Evolutionary conservation across 2,113 vertebrate genomes (phyloP).

Genomic region (western clawed frog (Xenopus tropicalis)): DNA sequence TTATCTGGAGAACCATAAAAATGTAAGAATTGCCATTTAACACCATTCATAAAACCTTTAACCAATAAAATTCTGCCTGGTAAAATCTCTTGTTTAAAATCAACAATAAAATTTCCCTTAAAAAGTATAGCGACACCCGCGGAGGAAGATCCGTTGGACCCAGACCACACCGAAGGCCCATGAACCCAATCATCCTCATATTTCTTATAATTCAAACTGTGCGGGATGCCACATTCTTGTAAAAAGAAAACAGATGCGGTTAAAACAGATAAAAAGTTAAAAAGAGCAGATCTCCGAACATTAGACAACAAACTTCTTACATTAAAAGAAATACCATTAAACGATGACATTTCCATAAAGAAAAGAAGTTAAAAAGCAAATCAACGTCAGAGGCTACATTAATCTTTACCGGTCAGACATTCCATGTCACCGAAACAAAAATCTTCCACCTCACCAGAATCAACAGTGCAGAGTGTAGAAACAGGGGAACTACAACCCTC

Average conservation of each 20-base stretch:
- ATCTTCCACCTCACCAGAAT: too few relatives aligned
- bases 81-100: neutral
- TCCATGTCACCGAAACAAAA: too few relatives aligned
- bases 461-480: too few relatives aligned
- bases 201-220: neutral
- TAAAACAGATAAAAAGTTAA: too few relatives aligned
- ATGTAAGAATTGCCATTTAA: neutral
- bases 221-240: neutral
- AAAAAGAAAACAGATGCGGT: neutral
- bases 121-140: neutral
- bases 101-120: neutral
- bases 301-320: neutral
- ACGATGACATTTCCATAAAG: too few relatives aligned
- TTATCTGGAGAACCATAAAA: slow-evolving; percentile 3
- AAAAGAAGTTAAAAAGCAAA: too few relatives aligned
- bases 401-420: too few relatives aligned
- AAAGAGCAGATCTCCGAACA: too few relatives aligned
- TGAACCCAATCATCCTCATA: neutral
- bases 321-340: neutral
- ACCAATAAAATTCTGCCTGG: neutral
- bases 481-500: too few relatives aligned
- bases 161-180: neutral
- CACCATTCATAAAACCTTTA: neutral
- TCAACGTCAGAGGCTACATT: too few relatives aligned
- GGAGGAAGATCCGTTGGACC: neutral